Evolutionary conservation across 1,140 invertebrate genomes (phyloP), one percentile per base, ranked within the genome.

Genomic region (Homarus americanus): DNA sequence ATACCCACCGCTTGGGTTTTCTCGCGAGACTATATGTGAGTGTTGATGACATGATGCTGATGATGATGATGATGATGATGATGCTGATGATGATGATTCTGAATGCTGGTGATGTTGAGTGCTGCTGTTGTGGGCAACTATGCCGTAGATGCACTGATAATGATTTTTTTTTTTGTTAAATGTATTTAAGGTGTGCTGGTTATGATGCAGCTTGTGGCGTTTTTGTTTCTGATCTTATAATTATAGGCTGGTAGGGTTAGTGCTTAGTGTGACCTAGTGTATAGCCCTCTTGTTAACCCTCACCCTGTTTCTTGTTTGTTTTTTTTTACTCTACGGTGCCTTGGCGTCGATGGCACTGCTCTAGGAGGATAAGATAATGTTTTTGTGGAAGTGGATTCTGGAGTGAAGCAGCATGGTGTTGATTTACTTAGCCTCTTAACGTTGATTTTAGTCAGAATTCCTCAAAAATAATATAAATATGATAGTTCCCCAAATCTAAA

Each of bases 321-420:
- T 69, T 69, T 24, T 24, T 24, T 69, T 63, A 4, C 63, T 69
- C 63, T 28, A 32, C 63, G 12, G 63, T 32, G 63, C 63, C 41
- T 17, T 28, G 12, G 2, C 40, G 78, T 76, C 36, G 15, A 28
- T 34, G 40, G 38, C 41, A 28, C 73, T 40, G 38, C 78, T 32
- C n/a, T 32, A 80, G 78, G 78, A 28, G 40, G 44, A 80, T 44
- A 49, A 76, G n/a, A n/a, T n/a, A n/a, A 69, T 49, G 28, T 28
- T 76, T n/a, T 86, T 86, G 83, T 76, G 83, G 83, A 86, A 86
- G 83, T 86, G 83, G 83, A 86, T 86, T 28, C 41, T 40, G 41
- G 44, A n/a, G 41, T 76, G 83, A 72, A 86, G 28, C 34, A 17
- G 69, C 32, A 41, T 32, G 32, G n/a, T 28, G 83, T 72, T 41